Evolutionary conservation across 1,140 invertebrate genomes (phyloP), one percentile per base, ranked within the genome.

Genomic region (Helicoverpa zea): DNA sequence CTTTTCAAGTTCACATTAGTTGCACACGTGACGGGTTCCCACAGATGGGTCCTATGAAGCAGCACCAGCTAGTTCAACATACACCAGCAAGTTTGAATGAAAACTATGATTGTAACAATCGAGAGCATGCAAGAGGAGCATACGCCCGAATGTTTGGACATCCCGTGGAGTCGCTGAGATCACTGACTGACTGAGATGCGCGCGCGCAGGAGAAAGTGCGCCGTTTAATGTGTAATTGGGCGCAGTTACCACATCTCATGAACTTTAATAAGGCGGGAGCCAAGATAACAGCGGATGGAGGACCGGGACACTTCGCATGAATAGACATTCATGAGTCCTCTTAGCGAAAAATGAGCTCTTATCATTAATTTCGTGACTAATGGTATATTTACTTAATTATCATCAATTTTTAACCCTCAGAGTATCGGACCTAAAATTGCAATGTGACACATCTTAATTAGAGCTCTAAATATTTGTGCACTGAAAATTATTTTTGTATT

Each of bases 141-240:
- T 56, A n/a, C 16, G n/a, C 7, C n/a, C n/a, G n/a, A 16, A 16
- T 16, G 54, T 56, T 4, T 56, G 54, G 54, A 56, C 54, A 16
- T 56, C 54, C 9, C 52, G 52, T 54, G 7, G 56, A 35, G 35
- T 7, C 12, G 58, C 61, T 29, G 1, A 16, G 70, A 73, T 13
- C 51, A 35, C 13, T 58, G 70, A 58, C 5, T 51, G 18, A 18
- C n/a, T 23, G 43, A 52, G 16, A 35, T 47, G 47, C n/a, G 64
- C 35, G 64, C 12, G 12, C 43, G 43, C 16, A 12, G 52, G 70
- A 73, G 70, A 73, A 73, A 73, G 70, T 73, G 70, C 70, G 52
- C 52, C 23, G 51, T 73, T 56, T 73, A 35, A 73, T 47, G 16
- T 73, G 51, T 73, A 56, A 35, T 58, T 56, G 52, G 70, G 51